Evolutionary conservation across 2,113 vertebrate genomes (phyloP).

Genomic region (Petroica traversi): DNA sequence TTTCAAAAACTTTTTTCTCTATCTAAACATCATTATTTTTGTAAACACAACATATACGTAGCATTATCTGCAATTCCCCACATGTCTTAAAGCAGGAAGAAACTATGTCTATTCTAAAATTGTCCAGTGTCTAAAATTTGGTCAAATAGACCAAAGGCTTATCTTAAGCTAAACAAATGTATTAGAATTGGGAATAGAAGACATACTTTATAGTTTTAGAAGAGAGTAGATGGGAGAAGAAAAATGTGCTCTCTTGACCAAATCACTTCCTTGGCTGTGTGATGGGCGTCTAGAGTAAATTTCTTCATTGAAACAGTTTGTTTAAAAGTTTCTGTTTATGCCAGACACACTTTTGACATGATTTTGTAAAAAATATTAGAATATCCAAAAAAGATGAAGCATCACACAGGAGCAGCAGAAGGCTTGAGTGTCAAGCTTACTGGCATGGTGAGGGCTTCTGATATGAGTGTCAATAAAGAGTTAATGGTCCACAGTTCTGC

Average conservation of each 20-base stretch:
- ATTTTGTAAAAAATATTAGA: not conserved
- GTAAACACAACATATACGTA: not conserved
- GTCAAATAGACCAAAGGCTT: fast-evolving
- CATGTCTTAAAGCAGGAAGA: not conserved
- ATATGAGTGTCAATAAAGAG: not conserved
- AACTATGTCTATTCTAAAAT: not conserved
- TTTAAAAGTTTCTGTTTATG: not conserved
- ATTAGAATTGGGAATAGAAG: not conserved
- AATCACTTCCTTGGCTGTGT: not conserved
- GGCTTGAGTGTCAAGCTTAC: not conserved
- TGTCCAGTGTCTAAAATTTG: not conserved
- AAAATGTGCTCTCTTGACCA: not conserved
- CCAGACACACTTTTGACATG: not conserved
- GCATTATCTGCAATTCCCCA: not conserved
- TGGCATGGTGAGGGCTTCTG: not conserved
- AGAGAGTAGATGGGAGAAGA: not conserved
- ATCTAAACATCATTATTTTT: not conserved
- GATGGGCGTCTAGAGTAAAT: not conserved
- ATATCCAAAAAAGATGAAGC: not conserved
- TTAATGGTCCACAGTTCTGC: not conserved
- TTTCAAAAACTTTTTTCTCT: not conserved
- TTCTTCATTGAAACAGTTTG: not conserved
- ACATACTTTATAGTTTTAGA: not conserved
- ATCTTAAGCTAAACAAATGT: not conserved
- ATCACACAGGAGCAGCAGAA: not conserved